These are phyloP conservation scores for Apis laboriosa DNA, from an alignment of 1,140 invertebrate genomes.

Conservation along the genomic window DNA sequence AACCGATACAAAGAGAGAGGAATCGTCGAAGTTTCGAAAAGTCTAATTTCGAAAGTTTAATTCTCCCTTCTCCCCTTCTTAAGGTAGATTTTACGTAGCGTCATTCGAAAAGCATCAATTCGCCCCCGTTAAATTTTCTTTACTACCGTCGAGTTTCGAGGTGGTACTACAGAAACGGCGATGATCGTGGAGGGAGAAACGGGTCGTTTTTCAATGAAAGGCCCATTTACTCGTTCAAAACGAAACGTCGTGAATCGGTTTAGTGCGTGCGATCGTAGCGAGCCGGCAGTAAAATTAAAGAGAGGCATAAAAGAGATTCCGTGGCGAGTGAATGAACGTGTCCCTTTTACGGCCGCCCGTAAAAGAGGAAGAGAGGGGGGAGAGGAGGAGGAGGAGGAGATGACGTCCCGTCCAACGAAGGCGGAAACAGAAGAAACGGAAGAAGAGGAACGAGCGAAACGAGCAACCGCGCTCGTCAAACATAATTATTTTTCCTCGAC, in stretches of 20 bases:
- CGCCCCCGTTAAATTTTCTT: background rate
- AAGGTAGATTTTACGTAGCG: background rate
- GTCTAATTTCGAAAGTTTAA: background rate
- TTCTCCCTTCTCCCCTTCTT: too few relatives aligned
- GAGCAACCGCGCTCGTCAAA: conserved; percentile 39
- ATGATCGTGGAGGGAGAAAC: background rate
- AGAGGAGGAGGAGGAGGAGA: background rate
- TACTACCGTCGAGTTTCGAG: background rate
- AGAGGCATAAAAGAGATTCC: conserved; percentile 50
- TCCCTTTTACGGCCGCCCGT: conserved; percentile 45
- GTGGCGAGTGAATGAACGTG: conserved; percentile 51
- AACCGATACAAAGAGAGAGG: too few relatives aligned
- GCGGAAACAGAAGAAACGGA: background rate
- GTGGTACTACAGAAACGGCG: background rate
- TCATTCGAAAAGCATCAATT: background rate
- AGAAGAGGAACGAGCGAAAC: conserved; percentile 8
- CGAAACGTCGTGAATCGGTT: conserved; percentile 14
- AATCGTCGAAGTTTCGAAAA: too few relatives aligned
- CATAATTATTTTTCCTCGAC: conserved; percentile 59
- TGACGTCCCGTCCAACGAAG: background rate
- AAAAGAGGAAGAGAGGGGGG: background rate
- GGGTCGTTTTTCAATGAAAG: conserved; percentile 10
- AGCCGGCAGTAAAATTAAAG: conserved; percentile 52
- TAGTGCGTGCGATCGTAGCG: conserved; percentile 2
- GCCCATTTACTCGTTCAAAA: background rate